Conservation (phyloP, 2,888 invertebrate species). For the Alloplasta piceator region DNA sequence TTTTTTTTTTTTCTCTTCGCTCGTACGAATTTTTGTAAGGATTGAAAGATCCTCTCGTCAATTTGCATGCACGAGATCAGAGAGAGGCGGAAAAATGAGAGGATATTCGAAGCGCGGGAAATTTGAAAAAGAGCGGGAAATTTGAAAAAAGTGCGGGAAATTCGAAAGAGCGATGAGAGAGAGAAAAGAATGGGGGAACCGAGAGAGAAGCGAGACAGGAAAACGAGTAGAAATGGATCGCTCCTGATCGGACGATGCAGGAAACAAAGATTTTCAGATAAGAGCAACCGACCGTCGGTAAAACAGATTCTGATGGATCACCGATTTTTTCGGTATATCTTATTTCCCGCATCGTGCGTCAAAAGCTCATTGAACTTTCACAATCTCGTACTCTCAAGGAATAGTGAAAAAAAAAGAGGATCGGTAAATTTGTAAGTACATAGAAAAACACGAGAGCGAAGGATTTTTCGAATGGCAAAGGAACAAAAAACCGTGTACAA, state of each 20-base stretch:
- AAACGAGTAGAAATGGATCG: background rate
- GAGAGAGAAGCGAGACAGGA: background rate
- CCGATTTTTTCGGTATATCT: background rate
- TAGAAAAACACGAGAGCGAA: background rate
- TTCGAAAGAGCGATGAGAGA: background rate
- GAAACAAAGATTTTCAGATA: background rate
- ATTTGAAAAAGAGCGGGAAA: too few species aligned
- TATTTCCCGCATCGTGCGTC: background rate
- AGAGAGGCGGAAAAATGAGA: too few species aligned
- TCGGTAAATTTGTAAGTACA: background rate
- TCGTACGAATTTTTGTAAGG: constrained; percentile 17
- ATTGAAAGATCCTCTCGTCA: too few species aligned
- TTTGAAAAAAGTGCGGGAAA: too few species aligned
- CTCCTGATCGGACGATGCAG: background rate
- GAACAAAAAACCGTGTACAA: background rate
- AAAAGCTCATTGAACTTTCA: background rate
- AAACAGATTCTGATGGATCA: background rate
- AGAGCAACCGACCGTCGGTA: background rate
- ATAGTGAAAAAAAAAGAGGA: background rate
- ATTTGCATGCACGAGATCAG: too few species aligned
- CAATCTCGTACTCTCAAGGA: background rate
- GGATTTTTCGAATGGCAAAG: background rate
- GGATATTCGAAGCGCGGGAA: too few species aligned
- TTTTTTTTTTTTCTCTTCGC: background rate
- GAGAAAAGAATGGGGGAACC: background rate